Percentiles rank a stretch among this genome's conserved stretches.
Evolutionary conservation across 2,113 vertebrate genomes (phyloP).

Genomic region (Pseudopipra pipra): DNA sequence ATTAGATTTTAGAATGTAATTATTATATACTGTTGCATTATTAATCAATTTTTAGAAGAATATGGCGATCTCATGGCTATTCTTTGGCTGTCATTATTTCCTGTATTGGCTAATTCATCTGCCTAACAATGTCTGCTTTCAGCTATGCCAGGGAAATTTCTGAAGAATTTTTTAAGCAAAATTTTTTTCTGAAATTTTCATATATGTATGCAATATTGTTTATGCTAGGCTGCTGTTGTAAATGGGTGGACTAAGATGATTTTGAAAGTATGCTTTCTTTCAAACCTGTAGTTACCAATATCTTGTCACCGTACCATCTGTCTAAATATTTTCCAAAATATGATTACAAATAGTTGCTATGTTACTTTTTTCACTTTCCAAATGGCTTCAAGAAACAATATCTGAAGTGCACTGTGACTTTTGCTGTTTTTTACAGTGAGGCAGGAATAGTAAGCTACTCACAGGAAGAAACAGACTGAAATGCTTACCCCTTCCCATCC

Average conservation of each 20-base stretch:
- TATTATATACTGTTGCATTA: background rate
- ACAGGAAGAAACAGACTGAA: background rate
- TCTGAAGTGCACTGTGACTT: background rate
- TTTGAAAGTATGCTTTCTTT: conserved; percentile 28
- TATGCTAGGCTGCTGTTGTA: background rate
- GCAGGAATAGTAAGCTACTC: background rate
- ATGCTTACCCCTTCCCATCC: background rate
- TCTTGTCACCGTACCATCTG: background rate
- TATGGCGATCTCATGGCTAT: background rate
- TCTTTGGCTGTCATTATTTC: background rate
- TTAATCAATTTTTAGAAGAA: background rate
- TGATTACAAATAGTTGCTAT: conserved; percentile 23
- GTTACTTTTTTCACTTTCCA: conserved; percentile 18
- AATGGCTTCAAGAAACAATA: background rate
- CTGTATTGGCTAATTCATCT: background rate
- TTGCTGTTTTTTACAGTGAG: background rate
- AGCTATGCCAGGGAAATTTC: background rate
- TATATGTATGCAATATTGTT: background rate
- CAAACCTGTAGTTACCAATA: background rate
- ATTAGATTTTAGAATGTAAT: background rate
- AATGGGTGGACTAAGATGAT: background rate
- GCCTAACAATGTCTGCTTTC: background rate
- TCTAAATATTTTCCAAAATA: conserved; percentile 40
- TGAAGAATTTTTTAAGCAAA: background rate
- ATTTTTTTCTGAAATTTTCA: background rate